These are phyloP conservation scores for Anguilla anguilla DNA, from an alignment of 2,797 vertebrate genomes.

Conservation along the genomic window DNA sequence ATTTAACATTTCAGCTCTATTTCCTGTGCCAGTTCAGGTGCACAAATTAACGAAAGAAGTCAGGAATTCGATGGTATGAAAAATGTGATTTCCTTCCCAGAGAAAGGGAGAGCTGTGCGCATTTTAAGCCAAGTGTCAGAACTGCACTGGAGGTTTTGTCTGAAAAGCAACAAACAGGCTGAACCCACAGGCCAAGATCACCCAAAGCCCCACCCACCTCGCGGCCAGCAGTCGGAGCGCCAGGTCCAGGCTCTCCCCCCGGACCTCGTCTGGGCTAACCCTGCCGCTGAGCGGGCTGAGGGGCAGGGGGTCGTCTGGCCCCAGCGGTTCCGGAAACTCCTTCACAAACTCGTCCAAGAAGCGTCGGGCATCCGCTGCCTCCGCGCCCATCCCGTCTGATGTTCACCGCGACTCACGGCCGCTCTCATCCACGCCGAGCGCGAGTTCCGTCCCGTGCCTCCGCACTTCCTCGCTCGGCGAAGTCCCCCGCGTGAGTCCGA, in stretches of 20 bases:
- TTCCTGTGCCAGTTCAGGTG: neutral
- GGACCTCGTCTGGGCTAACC: constrained; percentile 75
- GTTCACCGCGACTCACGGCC: neutral
- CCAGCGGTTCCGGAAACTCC: constrained; percentile 76
- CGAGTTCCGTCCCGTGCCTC: neutral
- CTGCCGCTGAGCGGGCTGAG: constrained; percentile 62
- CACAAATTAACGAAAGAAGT: neutral
- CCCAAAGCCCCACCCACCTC: constrained; percentile 69
- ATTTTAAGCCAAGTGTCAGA: neutral
- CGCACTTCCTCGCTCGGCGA: neutral
- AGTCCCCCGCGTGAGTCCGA: neutral
- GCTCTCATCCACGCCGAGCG: neutral
- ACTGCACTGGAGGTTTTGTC: neutral
- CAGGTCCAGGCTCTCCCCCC: constrained; percentile 79
- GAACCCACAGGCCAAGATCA: neutral
- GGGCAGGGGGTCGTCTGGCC: constrained; percentile 68
- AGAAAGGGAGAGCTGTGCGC: too few species aligned
- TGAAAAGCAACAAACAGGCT: neutral
- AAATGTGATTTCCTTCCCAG: too few species aligned
- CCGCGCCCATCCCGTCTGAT: constrained; percentile 52
- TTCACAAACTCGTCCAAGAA: constrained; percentile 71
- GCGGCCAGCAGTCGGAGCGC: constrained; percentile 72
- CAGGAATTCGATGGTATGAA: neutral
- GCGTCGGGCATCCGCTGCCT: constrained; percentile 43
- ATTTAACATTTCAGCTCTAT: neutral